Percentiles rank a stretch among this genome's conserved stretches.
These are phyloP conservation scores for Albula glossodonta DNA, from an alignment of 2,113 vertebrate species.

Conservation along the genomic window DNA sequence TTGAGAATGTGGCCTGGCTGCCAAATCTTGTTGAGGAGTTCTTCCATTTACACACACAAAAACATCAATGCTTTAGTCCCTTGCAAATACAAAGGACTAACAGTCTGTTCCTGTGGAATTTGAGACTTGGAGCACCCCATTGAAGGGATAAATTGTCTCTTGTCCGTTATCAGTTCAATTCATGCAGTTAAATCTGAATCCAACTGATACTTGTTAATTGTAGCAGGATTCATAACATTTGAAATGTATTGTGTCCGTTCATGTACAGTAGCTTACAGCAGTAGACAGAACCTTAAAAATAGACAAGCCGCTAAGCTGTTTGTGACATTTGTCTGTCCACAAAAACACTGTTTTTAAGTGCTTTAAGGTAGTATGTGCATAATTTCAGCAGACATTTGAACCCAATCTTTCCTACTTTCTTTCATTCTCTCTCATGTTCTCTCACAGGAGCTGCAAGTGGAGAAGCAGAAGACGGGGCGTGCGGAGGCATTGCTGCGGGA, in stretches of 20 bases:
- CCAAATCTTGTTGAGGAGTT: background rate
- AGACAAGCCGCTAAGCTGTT: background rate
- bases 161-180: background rate
- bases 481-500: slow-evolving; percentile 85
- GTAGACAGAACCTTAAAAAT: background rate
- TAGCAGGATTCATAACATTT: background rate
- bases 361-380: too few relatives aligned
- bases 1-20: too few relatives aligned
- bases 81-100: background rate
- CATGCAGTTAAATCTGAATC: background rate
- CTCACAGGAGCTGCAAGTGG: slow-evolving; percentile 84
- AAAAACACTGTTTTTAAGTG: too few relatives aligned
- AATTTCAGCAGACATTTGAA: too few relatives aligned
- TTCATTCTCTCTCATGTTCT: background rate
- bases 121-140: background rate
- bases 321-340: background rate
- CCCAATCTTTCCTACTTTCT: slow-evolving; percentile 1
- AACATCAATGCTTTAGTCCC: background rate
- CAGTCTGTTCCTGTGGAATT: background rate
- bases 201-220: background rate
- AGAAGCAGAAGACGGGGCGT: slow-evolving; percentile 85
- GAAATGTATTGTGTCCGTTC: background rate
- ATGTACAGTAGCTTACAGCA: background rate
- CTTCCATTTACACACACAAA: background rate
- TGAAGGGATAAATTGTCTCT: background rate